phyloP scores from a whole-genome alignment of 2,797 vertebrate genomes.

The Mycteria americana region DNA sequence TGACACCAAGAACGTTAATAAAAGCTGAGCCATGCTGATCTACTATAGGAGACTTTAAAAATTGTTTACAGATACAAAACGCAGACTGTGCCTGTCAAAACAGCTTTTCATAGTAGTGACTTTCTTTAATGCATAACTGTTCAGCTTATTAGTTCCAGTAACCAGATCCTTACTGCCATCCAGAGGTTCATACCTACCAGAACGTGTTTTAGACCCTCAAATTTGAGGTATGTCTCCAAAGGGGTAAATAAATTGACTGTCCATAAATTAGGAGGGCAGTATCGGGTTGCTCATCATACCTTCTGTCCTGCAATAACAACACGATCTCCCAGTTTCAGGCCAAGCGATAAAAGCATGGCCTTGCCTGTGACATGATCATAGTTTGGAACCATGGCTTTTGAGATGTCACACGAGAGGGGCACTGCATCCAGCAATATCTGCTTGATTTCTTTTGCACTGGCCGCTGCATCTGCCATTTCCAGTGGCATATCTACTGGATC shows the following conservation, averaged over 20 bases:
- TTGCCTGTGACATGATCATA: slow-evolving; percentile 75
- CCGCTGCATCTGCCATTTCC: slow-evolving; percentile 93
- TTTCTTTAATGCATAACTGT: not conserved
- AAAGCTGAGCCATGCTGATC: not conserved
- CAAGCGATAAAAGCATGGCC: slow-evolving; percentile 81
- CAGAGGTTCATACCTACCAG: not conserved
- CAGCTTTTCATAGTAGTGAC: not conserved
- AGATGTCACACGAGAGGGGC: slow-evolving; percentile 78
- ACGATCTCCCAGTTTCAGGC: slow-evolving; percentile 88
- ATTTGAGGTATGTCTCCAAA: not conserved
- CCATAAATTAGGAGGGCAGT: not conserved
- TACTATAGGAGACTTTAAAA: not conserved
- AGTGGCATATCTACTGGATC: slow-evolving; percentile 93
- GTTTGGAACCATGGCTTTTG: slow-evolving; percentile 72
- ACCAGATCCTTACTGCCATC: not conserved
- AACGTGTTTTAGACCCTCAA: not conserved
- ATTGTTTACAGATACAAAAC: not conserved
- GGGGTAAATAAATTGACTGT: not conserved
- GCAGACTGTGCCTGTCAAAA: not conserved
- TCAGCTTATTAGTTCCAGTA: not conserved
- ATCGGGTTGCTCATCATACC: slow-evolving; percentile 73
- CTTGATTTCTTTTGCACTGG: slow-evolving; percentile 88
- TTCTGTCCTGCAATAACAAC: slow-evolving; percentile 96
- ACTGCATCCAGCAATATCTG: slow-evolving; percentile 82
- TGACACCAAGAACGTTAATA: not conserved